phyloP scores from a whole-genome alignment of 2,797 vertebrate species.

The Benthosema pterotum region DNA sequence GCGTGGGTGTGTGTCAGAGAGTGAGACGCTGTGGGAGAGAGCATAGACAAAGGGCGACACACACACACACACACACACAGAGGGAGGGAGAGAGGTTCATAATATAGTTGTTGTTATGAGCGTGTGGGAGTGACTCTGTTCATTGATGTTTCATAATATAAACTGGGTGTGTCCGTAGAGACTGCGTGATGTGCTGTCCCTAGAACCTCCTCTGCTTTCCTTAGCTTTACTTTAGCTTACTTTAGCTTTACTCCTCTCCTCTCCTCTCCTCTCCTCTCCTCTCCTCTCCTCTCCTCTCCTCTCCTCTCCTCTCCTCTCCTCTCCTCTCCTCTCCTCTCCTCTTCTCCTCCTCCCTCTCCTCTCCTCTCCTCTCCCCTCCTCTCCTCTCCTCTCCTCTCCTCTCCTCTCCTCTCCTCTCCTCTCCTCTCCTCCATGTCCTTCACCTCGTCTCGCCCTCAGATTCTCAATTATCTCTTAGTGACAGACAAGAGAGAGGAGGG shows the following conservation, averaged over 20 bases:
- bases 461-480: slow-evolving; percentile 51
- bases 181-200: not conserved
- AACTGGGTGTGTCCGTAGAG: not conserved
- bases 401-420: not conserved
- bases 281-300: not conserved
- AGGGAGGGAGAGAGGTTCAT: too few relatives aligned
- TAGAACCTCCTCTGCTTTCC: not conserved
- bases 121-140: not conserved
- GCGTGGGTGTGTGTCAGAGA: not conserved
- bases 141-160: slow-evolving; percentile 18
- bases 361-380: not conserved
- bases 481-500: slow-evolving; percentile 35
- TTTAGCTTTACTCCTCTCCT: not conserved
- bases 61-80: not conserved
- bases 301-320: not conserved
- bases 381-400: not conserved
- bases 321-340: not conserved
- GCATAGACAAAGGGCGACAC: not conserved
- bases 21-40: not conserved
- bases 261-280: not conserved
- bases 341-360: too few relatives aligned
- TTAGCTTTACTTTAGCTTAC: not conserved
- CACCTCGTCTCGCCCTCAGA: too few relatives aligned
- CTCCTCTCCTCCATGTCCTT: not conserved
- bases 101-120: slow-evolving; percentile 3